Conservation (phyloP, 2,113 vertebrate species). For the Symphodus melops region DNA sequence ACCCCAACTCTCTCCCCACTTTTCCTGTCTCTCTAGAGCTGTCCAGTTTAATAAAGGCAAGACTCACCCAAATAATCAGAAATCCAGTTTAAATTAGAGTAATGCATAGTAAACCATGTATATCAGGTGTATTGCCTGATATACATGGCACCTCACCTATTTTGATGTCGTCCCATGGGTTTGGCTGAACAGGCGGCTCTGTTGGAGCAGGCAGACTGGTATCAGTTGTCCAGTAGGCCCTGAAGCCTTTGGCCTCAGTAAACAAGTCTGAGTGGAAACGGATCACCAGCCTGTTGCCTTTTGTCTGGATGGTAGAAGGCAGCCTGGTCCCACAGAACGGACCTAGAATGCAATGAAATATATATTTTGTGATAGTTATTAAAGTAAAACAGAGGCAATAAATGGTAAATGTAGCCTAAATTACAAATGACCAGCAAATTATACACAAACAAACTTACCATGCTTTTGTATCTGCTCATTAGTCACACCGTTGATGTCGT, state of each 20-base stretch:
- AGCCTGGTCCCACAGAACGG: constrained; percentile 80
- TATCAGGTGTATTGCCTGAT: too few relatives aligned
- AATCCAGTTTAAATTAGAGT: too few relatives aligned
- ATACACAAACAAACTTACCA: constrained; percentile 53
- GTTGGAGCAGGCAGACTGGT: constrained; percentile 72
- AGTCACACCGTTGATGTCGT: constrained; percentile 60
- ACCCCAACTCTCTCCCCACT: too few relatives aligned
- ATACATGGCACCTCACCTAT: constrained; percentile 71
- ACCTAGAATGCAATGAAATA: constrained; percentile 64
- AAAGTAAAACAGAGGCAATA: neutral
- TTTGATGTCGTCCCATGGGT: constrained; percentile 81
- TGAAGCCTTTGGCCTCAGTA: constrained; percentile 81
- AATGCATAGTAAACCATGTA: too few relatives aligned
- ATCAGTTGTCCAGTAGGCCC: constrained; percentile 82
- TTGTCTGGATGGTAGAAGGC: constrained; percentile 65
- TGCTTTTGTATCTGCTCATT: constrained; percentile 52
- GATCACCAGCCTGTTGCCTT: constrained; percentile 74
- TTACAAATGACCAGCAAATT: neutral
- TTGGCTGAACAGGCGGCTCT: constrained; percentile 74
- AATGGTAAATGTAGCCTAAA: too few relatives aligned
- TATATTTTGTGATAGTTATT: neutral
- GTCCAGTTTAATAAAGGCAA: too few relatives aligned
- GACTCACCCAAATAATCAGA: too few relatives aligned
- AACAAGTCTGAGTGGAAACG: constrained; percentile 80
- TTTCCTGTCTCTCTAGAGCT: too few relatives aligned